phyloP scores from a whole-genome alignment of 2,888 invertebrate species.

The Siphonodentalium dalli region DNA sequence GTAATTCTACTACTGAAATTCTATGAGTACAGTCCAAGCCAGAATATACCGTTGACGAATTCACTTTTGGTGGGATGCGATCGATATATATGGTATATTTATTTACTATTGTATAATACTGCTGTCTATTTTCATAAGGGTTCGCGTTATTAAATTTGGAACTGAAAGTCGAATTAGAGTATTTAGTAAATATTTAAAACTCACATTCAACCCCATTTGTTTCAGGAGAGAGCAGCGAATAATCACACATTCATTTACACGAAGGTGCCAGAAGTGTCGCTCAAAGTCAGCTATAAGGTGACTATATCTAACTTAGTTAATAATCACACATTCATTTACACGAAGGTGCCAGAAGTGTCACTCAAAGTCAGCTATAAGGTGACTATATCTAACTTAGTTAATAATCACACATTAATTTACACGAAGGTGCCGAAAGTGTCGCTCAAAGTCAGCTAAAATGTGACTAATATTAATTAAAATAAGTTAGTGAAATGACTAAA shows the following conservation, averaged over 20 bases:
- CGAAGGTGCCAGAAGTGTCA: constrained; percentile 96
- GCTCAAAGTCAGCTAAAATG: background rate
- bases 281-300: constrained; percentile 73
- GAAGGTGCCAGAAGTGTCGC: constrained; percentile 95
- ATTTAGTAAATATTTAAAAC: background rate
- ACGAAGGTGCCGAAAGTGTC: constrained; percentile 97
- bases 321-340: constrained; percentile 97
- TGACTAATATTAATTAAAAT: constrained; percentile 72
- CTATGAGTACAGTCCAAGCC: too few relatives aligned
- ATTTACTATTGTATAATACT: too few relatives aligned
- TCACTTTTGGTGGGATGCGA: too few relatives aligned
- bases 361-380: constrained; percentile 75
- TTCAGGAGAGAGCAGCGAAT: constrained; percentile 92
- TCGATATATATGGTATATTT: too few relatives aligned
- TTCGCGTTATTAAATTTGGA: too few relatives aligned
- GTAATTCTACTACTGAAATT: too few relatives aligned
- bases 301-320: constrained; percentile 76
- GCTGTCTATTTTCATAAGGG: too few relatives aligned
- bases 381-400: constrained; percentile 95
- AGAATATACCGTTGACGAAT: too few relatives aligned
- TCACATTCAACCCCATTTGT: constrained; percentile 15
- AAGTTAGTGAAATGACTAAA: constrained; percentile 72
- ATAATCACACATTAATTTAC: constrained; percentile 97
- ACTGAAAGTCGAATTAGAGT: too few relatives aligned
- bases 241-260: constrained; percentile 99